Evolutionary conservation across 2,113 vertebrate genomes (phyloP).

Genomic region (Gopherus evgoodei): DNA sequence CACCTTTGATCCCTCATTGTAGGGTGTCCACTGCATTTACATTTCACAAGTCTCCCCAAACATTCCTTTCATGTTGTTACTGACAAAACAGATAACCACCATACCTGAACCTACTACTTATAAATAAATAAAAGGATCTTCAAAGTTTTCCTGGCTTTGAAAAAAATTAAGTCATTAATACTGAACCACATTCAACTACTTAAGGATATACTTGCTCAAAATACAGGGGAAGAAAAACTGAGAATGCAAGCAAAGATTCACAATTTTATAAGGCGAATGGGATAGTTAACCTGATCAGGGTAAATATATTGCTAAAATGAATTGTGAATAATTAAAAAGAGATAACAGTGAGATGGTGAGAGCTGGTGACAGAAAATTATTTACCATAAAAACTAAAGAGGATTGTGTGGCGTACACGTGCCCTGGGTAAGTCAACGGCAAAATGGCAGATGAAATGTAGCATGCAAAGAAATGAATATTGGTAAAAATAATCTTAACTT

Average conservation of each 20-base stretch:
- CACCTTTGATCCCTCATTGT: constrained; percentile 19
- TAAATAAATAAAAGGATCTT: constrained; percentile 50
- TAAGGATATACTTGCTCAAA: constrained; percentile 2
- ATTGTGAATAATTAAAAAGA: not conserved
- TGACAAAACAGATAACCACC: constrained; percentile 38
- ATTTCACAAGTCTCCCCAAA: constrained; percentile 57
- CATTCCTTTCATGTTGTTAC: constrained; percentile 32
- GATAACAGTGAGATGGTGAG: not conserved
- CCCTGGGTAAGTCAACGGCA: not conserved
- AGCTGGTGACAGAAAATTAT: not conserved
- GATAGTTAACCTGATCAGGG: not conserved
- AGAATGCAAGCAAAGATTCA: not conserved
- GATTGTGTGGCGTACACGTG: not conserved
- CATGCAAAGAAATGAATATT: not conserved
- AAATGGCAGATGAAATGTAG: not conserved
- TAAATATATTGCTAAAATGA: not conserved
- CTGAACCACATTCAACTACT: constrained; percentile 47
- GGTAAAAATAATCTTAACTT: not conserved
- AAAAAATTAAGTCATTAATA: constrained; percentile 50
- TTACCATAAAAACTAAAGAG: not conserved
- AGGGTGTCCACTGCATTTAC: constrained; percentile 35
- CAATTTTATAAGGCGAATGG: not conserved
- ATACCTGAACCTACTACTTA: constrained; percentile 44
- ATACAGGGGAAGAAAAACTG: not conserved
- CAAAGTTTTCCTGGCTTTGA: constrained; percentile 4